Percentiles rank a stretch among this genome's conserved stretches.
Evolutionary conservation across 2,888 invertebrate species (phyloP).

Genomic region (Stratiomys singularior): DNA sequence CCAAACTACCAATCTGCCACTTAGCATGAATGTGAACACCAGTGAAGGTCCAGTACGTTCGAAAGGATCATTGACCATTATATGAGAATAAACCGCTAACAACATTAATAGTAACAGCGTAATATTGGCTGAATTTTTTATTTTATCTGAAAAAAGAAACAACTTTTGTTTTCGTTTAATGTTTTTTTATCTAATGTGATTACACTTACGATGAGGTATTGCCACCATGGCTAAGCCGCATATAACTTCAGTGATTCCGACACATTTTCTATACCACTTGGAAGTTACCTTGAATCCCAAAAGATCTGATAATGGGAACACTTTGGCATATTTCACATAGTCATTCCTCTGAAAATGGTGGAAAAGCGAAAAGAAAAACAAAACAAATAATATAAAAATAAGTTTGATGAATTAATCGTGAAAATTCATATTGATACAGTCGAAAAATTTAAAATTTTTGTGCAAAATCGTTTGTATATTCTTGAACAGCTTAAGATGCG

Average conservation of each 20-base stretch:
- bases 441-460: conserved; percentile 10
- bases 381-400: conserved; percentile 22
- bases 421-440: conserved; percentile 4
- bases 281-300: conserved; percentile 89
- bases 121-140: conserved; percentile 90
- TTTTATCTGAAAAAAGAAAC: conserved; percentile 75
- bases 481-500: conserved; percentile 19
- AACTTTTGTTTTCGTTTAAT: too few species aligned
- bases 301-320: conserved; percentile 84
- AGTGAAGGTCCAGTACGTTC: conserved; percentile 90
- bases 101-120: conserved; percentile 85
- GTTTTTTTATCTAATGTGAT: neutral
- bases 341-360: conserved; percentile 88
- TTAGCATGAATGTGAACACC: conserved; percentile 92
- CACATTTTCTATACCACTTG: conserved; percentile 89
- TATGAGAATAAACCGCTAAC: conserved; percentile 91
- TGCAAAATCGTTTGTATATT: conserved; percentile 13
- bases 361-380: conserved; percentile 52
- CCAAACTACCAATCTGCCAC: conserved; percentile 88
- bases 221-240: conserved; percentile 86
- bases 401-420: conserved; percentile 1
- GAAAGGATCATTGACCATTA: conserved; percentile 91
- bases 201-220: conserved; percentile 81
- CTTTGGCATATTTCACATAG: conserved; percentile 96
- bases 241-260: conserved; percentile 85